Conservation (phyloP, 2,797 vertebrate genomes). For the Rhinophrynus dorsalis region DNA sequence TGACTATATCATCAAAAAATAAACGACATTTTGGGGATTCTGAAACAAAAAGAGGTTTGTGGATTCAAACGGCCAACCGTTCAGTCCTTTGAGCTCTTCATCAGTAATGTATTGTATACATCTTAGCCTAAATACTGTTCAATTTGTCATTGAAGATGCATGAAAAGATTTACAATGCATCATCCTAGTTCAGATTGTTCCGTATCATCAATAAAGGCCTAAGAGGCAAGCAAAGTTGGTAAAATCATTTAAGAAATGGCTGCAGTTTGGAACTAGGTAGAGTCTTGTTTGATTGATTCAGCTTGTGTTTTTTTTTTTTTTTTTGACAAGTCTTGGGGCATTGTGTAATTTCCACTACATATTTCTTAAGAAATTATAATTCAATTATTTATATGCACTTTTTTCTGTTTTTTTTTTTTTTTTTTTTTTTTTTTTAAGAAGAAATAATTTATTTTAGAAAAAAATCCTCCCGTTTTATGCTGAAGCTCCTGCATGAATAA, state of each 20-base stretch:
- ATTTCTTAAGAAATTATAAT: no score
- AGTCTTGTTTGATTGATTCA: not conserved
- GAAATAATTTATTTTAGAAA: not conserved
- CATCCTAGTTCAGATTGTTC: not conserved
- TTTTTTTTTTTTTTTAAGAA: no score
- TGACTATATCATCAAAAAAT: not conserved
- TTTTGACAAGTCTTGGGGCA: not conserved
- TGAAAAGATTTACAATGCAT: not conserved
- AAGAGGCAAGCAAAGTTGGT: not conserved
- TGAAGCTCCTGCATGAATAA: conserved; percentile 32
- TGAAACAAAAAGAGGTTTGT: not conserved
- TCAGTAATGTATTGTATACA: not conserved
- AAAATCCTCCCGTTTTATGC: not conserved
- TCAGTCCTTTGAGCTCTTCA: not conserved
- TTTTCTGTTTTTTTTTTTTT: not conserved
- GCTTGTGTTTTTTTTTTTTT: not conserved
- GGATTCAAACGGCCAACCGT: not conserved
- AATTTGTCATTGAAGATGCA: not conserved
- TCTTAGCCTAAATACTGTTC: not conserved
- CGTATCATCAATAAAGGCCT: not conserved
- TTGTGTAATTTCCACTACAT: no score
- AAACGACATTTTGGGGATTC: conserved; percentile 19
- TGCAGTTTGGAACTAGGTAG: not conserved
- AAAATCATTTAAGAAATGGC: not conserved
- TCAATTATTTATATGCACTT: not conserved